Percentiles rank a stretch among this genome's conserved stretches.
These are phyloP conservation scores for Tenualosa thibaudeaui DNA, from an alignment of 2,797 vertebrate species.

Conservation along the genomic window DNA sequence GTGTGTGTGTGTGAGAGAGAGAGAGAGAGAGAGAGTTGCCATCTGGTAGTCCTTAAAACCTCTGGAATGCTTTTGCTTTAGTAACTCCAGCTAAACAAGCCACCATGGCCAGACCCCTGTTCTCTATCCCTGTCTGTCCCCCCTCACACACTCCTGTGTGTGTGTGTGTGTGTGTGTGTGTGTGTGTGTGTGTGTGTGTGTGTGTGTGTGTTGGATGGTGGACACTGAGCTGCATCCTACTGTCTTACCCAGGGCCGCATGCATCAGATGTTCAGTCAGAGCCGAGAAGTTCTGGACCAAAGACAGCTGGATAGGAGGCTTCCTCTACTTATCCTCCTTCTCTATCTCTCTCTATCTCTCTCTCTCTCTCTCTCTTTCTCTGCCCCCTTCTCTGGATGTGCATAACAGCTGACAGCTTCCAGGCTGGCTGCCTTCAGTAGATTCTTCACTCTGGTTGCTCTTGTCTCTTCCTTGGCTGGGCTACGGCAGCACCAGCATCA, in stretches of 20 bases:
- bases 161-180: neutral
- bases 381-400: neutral
- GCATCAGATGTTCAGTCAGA: no score
- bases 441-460: neutral
- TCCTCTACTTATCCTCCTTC: conserved; percentile 30
- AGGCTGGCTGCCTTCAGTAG: neutral
- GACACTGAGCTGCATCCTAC: no score
- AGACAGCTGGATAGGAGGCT: neutral
- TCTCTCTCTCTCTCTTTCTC: conserved; percentile 34
- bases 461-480: neutral
- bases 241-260: no score
- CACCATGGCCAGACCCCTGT: conserved; percentile 68
- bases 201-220: conserved; percentile 36
- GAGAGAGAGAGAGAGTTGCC: conserved; percentile 64
- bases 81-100: conserved; percentile 83
- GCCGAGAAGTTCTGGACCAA: neutral
- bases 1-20: conserved; percentile 35
- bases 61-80: conserved; percentile 87
- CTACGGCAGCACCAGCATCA: neutral
- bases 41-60: conserved; percentile 86
- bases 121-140: neutral
- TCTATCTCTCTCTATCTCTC: conserved; percentile 23
- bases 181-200: neutral
- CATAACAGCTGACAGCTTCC: neutral
- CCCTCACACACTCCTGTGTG: neutral